Evolutionary conservation across 2,797 vertebrate species (phyloP).

Genomic region (Scleropages formosus): DNA sequence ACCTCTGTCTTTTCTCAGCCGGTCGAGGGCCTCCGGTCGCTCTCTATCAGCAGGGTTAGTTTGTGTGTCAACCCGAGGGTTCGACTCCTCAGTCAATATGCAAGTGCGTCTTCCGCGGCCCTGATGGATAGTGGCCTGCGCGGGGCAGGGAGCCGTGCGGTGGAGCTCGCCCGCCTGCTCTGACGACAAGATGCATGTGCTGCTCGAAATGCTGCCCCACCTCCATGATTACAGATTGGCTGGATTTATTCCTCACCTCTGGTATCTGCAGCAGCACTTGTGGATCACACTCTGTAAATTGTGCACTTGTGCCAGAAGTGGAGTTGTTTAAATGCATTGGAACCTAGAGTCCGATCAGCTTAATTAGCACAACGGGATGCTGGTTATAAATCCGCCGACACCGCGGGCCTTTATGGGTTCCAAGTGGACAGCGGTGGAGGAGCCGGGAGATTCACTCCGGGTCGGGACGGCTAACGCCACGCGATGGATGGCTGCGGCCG

Average conservation of each 20-base stretch:
- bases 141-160: neutral
- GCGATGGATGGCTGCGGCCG: neutral
- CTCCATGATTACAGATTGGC: slow-evolving; percentile 36
- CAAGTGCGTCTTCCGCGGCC: slow-evolving; percentile 41
- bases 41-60: slow-evolving; percentile 38
- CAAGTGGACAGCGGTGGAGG: neutral
- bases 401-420: neutral
- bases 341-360: slow-evolving; percentile 48
- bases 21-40: slow-evolving; percentile 13
- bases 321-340: slow-evolving; percentile 60
- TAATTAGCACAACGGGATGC: slow-evolving; percentile 48
- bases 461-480: neutral
- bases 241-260: slow-evolving; percentile 50
- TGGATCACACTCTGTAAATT: slow-evolving; percentile 50
- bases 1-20: neutral
- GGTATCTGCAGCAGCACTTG: slow-evolving; percentile 49
- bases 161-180: neutral
- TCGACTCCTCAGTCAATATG: slow-evolving; percentile 48
- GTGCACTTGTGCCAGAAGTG: slow-evolving; percentile 41
- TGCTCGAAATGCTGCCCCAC: slow-evolving; percentile 32
- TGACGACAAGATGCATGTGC: slow-evolving; percentile 45
- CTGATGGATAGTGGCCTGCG: slow-evolving; percentile 44
- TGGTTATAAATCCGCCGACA: slow-evolving; percentile 48
- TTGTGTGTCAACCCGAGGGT: slow-evolving; percentile 40
- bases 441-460: neutral